Evolutionary conservation across 2,888 invertebrate genomes (phyloP).

Genomic region (Eupithecia insigniata): DNA sequence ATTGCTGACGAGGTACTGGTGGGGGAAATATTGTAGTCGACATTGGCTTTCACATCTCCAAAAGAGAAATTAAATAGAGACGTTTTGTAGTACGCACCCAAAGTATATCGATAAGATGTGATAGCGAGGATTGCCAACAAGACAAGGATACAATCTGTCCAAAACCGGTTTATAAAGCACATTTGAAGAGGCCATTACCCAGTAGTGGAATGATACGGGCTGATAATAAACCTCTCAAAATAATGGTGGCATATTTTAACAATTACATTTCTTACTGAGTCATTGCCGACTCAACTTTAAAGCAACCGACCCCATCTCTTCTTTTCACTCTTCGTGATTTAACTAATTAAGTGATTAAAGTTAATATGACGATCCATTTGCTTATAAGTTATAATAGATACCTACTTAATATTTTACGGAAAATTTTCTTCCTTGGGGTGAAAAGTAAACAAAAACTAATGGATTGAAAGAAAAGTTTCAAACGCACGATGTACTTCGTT

Average conservation of each 20-base stretch:
- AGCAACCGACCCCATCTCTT: not conserved
- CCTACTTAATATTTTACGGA: not conserved
- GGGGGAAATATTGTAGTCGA: constrained; percentile 12
- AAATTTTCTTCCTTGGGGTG: not conserved
- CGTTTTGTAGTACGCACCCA: too few relatives aligned
- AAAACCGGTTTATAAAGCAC: not conserved
- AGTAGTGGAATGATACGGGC: not conserved
- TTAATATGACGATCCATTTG: not conserved
- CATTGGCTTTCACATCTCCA: not conserved
- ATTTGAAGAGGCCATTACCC: not conserved
- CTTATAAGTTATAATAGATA: not conserved
- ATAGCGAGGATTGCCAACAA: not conserved
- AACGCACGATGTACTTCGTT: not conserved
- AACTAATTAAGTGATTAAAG: too few relatives aligned
- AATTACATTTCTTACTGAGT: not conserved
- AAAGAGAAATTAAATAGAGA: not conserved
- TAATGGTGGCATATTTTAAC: not conserved
- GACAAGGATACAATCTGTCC: not conserved
- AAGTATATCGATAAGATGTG: not conserved
- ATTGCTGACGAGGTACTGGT: constrained; percentile 53
- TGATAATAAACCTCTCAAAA: not conserved
- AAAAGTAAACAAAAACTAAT: constrained; percentile 5
- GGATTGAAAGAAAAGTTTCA: not conserved
- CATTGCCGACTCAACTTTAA: not conserved
- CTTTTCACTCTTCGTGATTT: not conserved